Evolutionary conservation across 2,888 invertebrate species (phyloP).

Genomic region (Lymantria dispar): DNA sequence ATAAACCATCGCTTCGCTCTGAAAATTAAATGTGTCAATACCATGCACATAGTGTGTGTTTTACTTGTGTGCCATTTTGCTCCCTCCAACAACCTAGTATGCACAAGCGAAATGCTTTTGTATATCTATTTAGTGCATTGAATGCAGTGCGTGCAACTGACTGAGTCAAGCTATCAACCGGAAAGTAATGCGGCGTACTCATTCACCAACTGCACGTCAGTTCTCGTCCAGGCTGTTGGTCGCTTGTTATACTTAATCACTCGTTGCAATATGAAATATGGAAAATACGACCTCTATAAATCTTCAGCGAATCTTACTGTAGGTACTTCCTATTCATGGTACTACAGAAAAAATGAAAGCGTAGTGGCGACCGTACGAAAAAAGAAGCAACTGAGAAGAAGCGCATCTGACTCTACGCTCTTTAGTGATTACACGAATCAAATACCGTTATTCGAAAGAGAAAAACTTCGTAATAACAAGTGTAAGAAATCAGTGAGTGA

Average conservation of each 20-base stretch:
- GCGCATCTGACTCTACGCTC: slow-evolving; percentile 75
- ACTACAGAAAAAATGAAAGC: slow-evolving; percentile 72
- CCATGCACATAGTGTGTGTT: slow-evolving; percentile 56
- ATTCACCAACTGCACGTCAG: slow-evolving; percentile 56
- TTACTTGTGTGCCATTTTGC: slow-evolving; percentile 31
- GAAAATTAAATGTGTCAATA: slow-evolving; percentile 67
- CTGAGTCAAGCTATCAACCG: slow-evolving; percentile 49
- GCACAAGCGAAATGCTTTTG: slow-evolving; percentile 49
- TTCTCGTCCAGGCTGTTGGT: slow-evolving; percentile 50
- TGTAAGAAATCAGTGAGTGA: slow-evolving; percentile 71
- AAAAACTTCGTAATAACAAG: slow-evolving; percentile 54
- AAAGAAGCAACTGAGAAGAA: slow-evolving; percentile 59
- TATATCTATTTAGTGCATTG: slow-evolving; percentile 50
- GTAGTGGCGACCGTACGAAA: slow-evolving; percentile 44
- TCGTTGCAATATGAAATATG: slow-evolving; percentile 74
- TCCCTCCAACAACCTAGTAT: slow-evolving; percentile 39
- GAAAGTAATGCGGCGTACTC: slow-evolving; percentile 64
- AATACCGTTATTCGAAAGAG: slow-evolving; percentile 71
- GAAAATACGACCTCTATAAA: slow-evolving; percentile 79
- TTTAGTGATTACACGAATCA: slow-evolving; percentile 79
- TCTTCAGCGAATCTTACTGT: slow-evolving; percentile 71
- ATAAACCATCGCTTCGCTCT: slow-evolving; percentile 67
- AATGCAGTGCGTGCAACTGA: slow-evolving; percentile 55
- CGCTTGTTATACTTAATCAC: slow-evolving; percentile 55
- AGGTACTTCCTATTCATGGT: slow-evolving; percentile 79